A percentile compares a stretch with the other conserved stretches of the same genome.
Evolutionary conservation across 1,140 invertebrate genomes (phyloP).

Genomic region (Chlorops oryzae): DNA sequence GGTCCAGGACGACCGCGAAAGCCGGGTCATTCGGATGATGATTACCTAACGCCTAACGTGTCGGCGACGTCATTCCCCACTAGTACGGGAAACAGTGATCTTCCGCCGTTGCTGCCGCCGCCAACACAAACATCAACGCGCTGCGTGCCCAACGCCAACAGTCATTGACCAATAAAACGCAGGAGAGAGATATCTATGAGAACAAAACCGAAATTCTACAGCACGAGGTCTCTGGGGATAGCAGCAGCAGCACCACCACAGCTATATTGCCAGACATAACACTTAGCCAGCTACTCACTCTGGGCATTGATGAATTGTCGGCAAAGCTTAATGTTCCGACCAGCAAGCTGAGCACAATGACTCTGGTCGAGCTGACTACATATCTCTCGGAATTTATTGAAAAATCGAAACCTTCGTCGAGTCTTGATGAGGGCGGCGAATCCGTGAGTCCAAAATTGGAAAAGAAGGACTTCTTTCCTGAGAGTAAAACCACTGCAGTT

Average conservation of each 20-base stretch:
- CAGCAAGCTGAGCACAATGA: conserved; percentile 72
- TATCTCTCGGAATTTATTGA: conserved; percentile 64
- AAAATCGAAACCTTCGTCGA: conserved; percentile 35
- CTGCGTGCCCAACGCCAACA: conserved; percentile 28
- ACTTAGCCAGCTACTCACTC: conserved; percentile 70
- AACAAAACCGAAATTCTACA: conserved; percentile 42
- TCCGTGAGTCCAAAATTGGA: conserved; percentile 20
- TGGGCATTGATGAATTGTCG: conserved; percentile 72
- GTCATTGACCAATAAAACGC: conserved; percentile 20
- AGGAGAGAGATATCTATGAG: conserved; percentile 39
- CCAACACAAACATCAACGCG: conserved; percentile 30
- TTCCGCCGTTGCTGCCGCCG: conserved; percentile 35
- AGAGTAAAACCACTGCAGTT: no score
- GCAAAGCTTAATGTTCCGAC: conserved; percentile 67
- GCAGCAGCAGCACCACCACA: background rate
- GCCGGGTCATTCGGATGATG: conserved; percentile 53
- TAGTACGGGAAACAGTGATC: conserved; percentile 36
- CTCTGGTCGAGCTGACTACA: conserved; percentile 73
- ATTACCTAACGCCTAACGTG: conserved; percentile 56
- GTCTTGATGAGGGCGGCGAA: conserved; percentile 8
- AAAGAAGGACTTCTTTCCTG: background rate
- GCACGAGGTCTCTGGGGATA: conserved; percentile 29
- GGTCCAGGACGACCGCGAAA: conserved; percentile 50
- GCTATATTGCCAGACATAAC: conserved; percentile 63
- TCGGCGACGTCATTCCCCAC: conserved; percentile 11